Evolutionary conservation across 2,113 vertebrate genomes (phyloP), one percentile per base, ranked within the genome.

Genomic region (Forbesichthys papilliferus): DNA sequence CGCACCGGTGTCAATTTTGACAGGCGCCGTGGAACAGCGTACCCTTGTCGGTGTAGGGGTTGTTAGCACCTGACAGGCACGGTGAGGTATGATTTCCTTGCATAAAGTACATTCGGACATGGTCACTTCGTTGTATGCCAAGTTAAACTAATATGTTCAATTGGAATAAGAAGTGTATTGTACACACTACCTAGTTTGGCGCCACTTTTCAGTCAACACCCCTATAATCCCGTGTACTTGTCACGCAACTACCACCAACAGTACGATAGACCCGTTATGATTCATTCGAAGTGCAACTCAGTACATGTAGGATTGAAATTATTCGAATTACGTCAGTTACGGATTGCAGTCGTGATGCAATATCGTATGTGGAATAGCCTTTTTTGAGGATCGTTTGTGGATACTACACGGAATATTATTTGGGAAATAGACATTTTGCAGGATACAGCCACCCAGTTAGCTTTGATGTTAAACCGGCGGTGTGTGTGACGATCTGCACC

Each of bases 1-100:
- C 80, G 88, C 88, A 89, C 84, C 87, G 90, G 87, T 66, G 84
- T 91, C 88, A 84, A 91, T 90, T 90, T 91, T 91, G 90, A 91
- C 88, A 91, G 87, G 85, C 87, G 70, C 88, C 90, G 87, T 64
- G 47, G 69, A 47, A 78, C 77, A 85, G 84, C 74, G 74, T 4
- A 56, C 69, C 68, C 42, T 56, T 11, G 66, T 27, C 88, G 88
- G 87, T 74, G 69, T 46, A 1, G 69, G 27, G 27, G 27, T 66
- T 75, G 73, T 61, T 64, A 65, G 54, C 64, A 79, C 33, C 72
- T 10, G 63, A 73, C 48, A 13, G 79, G 78, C 52, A 67, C 33
- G 54, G 78, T 55, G 33, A 71, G 66, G 61, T 46, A 36, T 27
- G 0, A 66, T 48, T 54, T 16, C 61, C 8, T 27, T 12, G 16